Evolutionary conservation across 2,888 invertebrate genomes (phyloP).

Genomic region (Apamea sordens): DNA sequence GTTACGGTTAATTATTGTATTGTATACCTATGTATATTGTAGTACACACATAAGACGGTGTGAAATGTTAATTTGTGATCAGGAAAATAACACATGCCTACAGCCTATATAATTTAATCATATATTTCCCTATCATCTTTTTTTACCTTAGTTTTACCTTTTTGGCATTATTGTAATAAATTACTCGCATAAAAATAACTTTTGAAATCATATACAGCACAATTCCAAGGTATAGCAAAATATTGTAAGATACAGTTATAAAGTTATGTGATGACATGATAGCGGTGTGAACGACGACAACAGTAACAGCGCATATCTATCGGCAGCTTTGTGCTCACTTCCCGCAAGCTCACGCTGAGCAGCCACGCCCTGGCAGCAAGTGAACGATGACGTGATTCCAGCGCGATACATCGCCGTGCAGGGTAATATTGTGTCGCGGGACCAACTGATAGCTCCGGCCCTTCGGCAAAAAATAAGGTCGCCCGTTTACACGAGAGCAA

Average conservation of each 20-base stretch:
- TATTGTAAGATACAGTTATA: constrained; percentile 4
- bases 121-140: background rate
- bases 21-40: constrained; percentile 10
- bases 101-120: background rate
- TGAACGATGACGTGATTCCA: constrained; percentile 87
- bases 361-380: constrained; percentile 80
- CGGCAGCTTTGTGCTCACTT: constrained; percentile 76
- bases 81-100: constrained; percentile 3
- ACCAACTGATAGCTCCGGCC: constrained; percentile 86
- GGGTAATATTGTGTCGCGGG: constrained; percentile 88
- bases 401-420: constrained; percentile 86
- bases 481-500: constrained; percentile 88
- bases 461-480: constrained; percentile 89
- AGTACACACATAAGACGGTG: background rate
- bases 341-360: constrained; percentile 79
- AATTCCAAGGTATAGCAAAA: constrained; percentile 7
- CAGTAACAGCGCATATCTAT: constrained; percentile 71
- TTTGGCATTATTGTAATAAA: background rate
- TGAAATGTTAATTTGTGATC: constrained; percentile 2
- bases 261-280: constrained; percentile 59
- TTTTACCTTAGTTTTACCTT: background rate
- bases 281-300: constrained; percentile 64
- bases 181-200: background rate
- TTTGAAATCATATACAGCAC: constrained; percentile 4
- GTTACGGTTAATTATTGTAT: constrained; percentile 50